These are phyloP conservation scores for Eudasyphora cyanicolor DNA, from an alignment of 2,888 invertebrate species.

Conservation along the genomic window DNA sequence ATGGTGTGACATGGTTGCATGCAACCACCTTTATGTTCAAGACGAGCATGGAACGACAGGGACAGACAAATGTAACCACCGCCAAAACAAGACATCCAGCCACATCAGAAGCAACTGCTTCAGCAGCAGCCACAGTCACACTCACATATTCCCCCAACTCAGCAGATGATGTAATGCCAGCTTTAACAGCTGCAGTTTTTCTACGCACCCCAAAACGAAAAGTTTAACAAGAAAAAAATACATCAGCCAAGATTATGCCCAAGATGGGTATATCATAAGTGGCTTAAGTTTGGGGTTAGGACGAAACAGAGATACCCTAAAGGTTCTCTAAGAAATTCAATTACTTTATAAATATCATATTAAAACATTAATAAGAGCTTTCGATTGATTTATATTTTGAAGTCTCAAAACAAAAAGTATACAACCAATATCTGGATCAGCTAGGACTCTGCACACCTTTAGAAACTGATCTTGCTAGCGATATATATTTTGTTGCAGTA, in stretches of 20 bases:
- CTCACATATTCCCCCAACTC: not conserved
- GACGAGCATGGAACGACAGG: not conserved
- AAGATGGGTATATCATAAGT: not conserved
- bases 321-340: too few species aligned
- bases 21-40: not conserved
- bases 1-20: not conserved
- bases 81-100: not conserved
- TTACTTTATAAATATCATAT: too few species aligned
- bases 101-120: not conserved
- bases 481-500: too few species aligned
- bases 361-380: too few species aligned
- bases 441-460: too few species aligned
- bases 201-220: not conserved
- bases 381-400: too few species aligned
- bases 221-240: not conserved
- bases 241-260: not conserved
- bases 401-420: too few species aligned
- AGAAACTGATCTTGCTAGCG: too few species aligned
- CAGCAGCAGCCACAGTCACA: not conserved
- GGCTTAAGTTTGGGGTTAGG: not conserved
- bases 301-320: not conserved
- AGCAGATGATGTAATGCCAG: slow-evolving; percentile 30
- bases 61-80: slow-evolving; percentile 10
- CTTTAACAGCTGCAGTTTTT: slow-evolving; percentile 16
- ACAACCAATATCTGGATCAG: too few species aligned